Base-by-base conservation (phyloP, 2,797 vertebrate species). In the Aplochiton taeniatus region DNA sequence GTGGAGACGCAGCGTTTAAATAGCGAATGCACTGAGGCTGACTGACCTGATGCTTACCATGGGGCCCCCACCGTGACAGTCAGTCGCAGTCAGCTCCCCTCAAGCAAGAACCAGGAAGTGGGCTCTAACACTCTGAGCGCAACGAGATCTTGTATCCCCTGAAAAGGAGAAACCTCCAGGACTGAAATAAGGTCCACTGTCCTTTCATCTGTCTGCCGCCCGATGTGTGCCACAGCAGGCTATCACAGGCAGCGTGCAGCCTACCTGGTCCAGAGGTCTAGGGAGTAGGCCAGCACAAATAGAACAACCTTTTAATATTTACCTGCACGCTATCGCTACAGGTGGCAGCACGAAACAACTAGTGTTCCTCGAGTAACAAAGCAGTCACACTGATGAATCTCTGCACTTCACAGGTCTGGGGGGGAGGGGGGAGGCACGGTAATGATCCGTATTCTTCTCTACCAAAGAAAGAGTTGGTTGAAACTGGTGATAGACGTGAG, bases 131-230 rank as follows among this genome's bases (percentile, higher is more conserved):
- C 58, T 45, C 18, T 43, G 72, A 70, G 69, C 41, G n/a, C 52
- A 61, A 44, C 55, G 48, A 59, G 20, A 62, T 47, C 73, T 48
- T 43, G 58, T 73, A 65, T 56, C 61, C 63, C 62, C 42, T 51
- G 48, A 65, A 58, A 78, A 50, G 52, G 59, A 72, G 65, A 51
- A 41, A 51, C 19, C 64, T 52, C 47, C 46, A 55, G 58, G 54
- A 57, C 58, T 65, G 46, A 66, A 63, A 73, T 60, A 20, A 47
- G 70, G 63, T 19, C 51, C 61, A 16, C 49, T 46, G 71, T 73
- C 61, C 65, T 78, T 74, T 67, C 65, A 69, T 73, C 54, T 65
- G 58, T 49, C 50, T 69, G 72, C 62, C 49, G n/a, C 61, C 58
- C 58, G 51, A 6, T 31, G 31, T 31, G 31, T 31, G 55, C 57